A percentile compares a stretch with the other conserved stretches of the same genome.
Conservation (phyloP, 2,888 invertebrate genomes). For the Sycophila texana region DNA sequence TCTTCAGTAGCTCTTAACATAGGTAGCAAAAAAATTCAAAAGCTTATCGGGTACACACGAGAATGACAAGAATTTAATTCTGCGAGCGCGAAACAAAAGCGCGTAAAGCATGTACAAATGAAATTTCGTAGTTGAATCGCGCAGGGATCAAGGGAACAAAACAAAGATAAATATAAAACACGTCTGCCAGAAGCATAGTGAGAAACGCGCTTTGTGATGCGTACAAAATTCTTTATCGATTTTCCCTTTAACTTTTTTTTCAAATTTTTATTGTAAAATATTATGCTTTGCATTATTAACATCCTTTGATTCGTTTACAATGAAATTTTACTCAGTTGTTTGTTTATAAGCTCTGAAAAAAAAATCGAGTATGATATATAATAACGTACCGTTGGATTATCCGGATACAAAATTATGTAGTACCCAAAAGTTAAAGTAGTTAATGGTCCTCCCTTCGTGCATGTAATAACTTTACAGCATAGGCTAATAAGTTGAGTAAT, state of each 20-base stretch:
- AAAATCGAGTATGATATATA: too few relatives aligned
- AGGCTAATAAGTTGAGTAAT: too few relatives aligned
- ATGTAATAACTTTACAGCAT: too few relatives aligned
- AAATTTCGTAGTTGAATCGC: slow-evolving; percentile 42
- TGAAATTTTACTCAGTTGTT: not conserved
- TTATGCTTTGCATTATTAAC: slow-evolving; percentile 3
- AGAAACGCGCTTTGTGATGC: slow-evolving; percentile 1
- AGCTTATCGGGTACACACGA: slow-evolving; percentile 58
- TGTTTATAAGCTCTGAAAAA: not conserved
- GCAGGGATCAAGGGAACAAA: slow-evolving; percentile 4
- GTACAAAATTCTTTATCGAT: slow-evolving; percentile 8
- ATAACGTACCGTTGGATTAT: too few relatives aligned
- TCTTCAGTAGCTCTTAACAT: not conserved
- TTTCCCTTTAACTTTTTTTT: slow-evolving; percentile 9
- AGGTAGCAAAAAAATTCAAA: slow-evolving; percentile 12
- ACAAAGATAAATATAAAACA: slow-evolving; percentile 30
- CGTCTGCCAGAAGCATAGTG: slow-evolving; percentile 2
- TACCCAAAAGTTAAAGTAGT: too few relatives aligned
- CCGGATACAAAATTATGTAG: too few relatives aligned
- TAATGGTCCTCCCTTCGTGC: too few relatives aligned
- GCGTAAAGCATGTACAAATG: slow-evolving; percentile 50
- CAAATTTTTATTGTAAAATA: too few relatives aligned
- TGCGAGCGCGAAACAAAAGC: slow-evolving; percentile 45
- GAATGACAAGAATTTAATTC: slow-evolving; percentile 53
- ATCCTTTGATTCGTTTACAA: not conserved